A percentile compares a stretch with the other conserved stretches of the same genome.
These are phyloP conservation scores for Dascillus cervinus DNA, from an alignment of 2,888 invertebrate species.

Conservation along the genomic window DNA sequence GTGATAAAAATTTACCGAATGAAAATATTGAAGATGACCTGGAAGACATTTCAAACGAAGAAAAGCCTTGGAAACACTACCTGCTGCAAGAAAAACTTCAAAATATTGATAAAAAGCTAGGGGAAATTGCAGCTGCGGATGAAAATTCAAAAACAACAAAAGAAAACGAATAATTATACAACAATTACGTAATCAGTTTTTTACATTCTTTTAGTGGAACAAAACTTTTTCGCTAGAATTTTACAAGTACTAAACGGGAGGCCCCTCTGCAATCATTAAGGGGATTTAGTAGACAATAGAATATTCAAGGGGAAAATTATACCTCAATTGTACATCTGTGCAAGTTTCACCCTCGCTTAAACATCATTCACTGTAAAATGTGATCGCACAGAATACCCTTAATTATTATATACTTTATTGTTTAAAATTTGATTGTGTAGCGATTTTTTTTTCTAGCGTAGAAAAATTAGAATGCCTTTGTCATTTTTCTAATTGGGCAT, in stretches of 20 bases:
- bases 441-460: no score
- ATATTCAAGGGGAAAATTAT: conserved; percentile 39
- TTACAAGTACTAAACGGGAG: conserved; percentile 2
- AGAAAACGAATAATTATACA: conserved; percentile 1
- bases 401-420: no score
- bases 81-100: conserved; percentile 12
- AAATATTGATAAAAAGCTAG: conserved; percentile 14
- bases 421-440: no score
- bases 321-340: conserved; percentile 37
- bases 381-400: no score
- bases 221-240: background rate
- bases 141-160: conserved; percentile 3
- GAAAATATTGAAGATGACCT: no score
- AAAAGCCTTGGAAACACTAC: conserved; percentile 15
- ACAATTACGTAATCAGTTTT: conserved; percentile 2
- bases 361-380: conserved; percentile 10
- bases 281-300: conserved; percentile 38
- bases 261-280: conserved; percentile 31
- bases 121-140: conserved; percentile 2
- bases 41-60: conserved; percentile 9
- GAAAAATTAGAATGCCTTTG: no score
- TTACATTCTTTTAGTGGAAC: background rate
- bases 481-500: no score
- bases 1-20: no score
- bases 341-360: conserved; percentile 24